Evolutionary conservation across 2,888 invertebrate species (phyloP), one percentile per base, ranked within the genome.

Genomic region (Belgica antarctica): DNA sequence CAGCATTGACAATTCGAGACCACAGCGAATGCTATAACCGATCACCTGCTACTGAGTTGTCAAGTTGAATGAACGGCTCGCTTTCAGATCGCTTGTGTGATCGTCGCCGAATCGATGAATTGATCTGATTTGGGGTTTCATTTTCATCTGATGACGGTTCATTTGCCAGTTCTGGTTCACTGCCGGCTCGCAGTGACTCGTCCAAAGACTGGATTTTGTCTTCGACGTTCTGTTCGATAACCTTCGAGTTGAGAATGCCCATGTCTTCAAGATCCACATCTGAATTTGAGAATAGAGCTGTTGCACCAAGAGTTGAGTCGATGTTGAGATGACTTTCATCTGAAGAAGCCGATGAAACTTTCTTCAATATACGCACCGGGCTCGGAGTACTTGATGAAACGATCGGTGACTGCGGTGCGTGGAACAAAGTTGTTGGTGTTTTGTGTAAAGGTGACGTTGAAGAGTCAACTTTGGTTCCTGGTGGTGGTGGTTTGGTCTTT

Each of bases 261-360:
- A 90, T 89, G 75, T 90, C 91, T 74, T 91, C 90, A 63, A 92
- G 80, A 76, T 89, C 90, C 1, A 91, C 92, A 10, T 91, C 90
- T 76, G 93, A 93, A 76, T 94, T 94, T 1, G 92, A 90, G 78
- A 93, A 90, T 72, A 94, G 86, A 1, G 90, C 89, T 7, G 89
- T 87, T 2, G 88, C 85, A 70, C 89, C 85, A 75, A 90, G 81
- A 74, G 86, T 84, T 75, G 86, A 80, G 75, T 85, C 84, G 22
- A 66, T 61, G 17, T 52, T 71, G 10, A 41, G 24, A 47, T 57
- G 63, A 25, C 19, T 52, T 22, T 47, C 57, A 70, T 7, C 75
- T 74, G 28, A 17, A 12, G 22, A 17, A 8, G 41, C 17, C 12
- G 22, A 31, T 19, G 47, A 12, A 28, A 28, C 28, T 41, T 41